phyloP scores from a whole-genome alignment of 1,140 invertebrate genomes.

The Oryctes rhinoceros region DNA sequence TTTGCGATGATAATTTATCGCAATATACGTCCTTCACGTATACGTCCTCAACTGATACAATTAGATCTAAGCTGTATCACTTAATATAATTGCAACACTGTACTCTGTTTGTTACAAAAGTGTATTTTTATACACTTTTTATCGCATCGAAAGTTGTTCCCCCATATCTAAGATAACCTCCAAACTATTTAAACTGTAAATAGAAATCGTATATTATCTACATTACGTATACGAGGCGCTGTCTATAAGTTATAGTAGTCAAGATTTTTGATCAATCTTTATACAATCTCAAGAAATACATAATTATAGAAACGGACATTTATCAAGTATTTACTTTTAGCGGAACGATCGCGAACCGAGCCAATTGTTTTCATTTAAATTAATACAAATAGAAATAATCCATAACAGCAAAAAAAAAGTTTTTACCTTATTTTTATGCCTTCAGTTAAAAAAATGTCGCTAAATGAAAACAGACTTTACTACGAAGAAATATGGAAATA shows the following conservation, averaged over 20 bases:
- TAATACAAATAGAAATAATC: too few species aligned
- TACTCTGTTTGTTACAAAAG: conserved; percentile 30
- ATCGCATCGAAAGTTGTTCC: conserved; percentile 24
- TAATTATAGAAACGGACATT: too few species aligned
- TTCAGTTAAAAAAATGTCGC: too few species aligned
- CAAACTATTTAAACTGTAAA: conserved; percentile 38
- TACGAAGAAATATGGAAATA: too few species aligned
- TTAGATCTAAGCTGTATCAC: conserved; percentile 28
- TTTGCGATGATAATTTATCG: conserved; percentile 4
- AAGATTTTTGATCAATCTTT: too few species aligned
- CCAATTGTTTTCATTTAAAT: too few species aligned
- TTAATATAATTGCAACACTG: conserved; percentile 30
- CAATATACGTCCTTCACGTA: not conserved
- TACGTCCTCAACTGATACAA: not conserved
- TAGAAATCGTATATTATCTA: conserved; percentile 34
- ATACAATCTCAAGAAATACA: too few species aligned
- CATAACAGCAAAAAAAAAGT: too few species aligned
- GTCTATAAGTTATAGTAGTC: not conserved
- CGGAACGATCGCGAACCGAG: too few species aligned
- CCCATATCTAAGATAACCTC: conserved; percentile 34
- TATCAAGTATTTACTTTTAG: too few species aligned
- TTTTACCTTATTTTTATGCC: too few species aligned
- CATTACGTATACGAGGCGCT: not conserved
- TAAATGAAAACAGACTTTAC: too few species aligned
- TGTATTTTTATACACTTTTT: conserved; percentile 37